Conservation (phyloP, 2,113 vertebrate species). For the Malurus elegans region DNA sequence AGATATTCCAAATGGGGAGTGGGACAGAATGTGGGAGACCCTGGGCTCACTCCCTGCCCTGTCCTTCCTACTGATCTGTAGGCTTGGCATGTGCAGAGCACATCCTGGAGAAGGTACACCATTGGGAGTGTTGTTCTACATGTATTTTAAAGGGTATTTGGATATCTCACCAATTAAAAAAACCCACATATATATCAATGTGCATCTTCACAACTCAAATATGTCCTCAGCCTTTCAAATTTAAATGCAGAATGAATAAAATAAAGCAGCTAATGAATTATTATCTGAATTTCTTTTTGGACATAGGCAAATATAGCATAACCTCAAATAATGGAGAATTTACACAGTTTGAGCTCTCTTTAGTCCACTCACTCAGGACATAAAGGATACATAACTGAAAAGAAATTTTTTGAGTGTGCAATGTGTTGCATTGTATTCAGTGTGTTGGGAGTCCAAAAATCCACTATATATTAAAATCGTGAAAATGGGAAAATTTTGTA, state of each 20-base stretch:
- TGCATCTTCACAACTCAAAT: neutral
- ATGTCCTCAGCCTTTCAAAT: neutral
- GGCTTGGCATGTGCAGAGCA: neutral
- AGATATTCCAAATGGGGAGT: neutral
- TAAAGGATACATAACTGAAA: neutral
- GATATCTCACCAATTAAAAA: rapidly evolving
- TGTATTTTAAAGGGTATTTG: neutral
- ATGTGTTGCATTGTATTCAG: neutral
- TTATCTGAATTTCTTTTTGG: neutral
- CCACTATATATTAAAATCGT: neutral
- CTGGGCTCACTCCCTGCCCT: neutral
- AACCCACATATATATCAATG: neutral
- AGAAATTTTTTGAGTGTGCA: neutral
- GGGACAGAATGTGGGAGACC: neutral
- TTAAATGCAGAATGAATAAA: neutral
- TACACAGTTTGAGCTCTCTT: neutral
- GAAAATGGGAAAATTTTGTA: neutral
- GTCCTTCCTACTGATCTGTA: neutral
- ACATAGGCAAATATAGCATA: rapidly evolving
- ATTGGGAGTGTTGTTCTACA: neutral
- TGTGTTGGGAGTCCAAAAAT: neutral
- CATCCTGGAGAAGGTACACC: neutral
- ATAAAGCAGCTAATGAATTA: neutral
- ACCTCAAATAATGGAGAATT: neutral
- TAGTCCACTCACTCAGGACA: neutral